Conservation (phyloP, 2,113 vertebrate species). For the Hyla sarda region DNA sequence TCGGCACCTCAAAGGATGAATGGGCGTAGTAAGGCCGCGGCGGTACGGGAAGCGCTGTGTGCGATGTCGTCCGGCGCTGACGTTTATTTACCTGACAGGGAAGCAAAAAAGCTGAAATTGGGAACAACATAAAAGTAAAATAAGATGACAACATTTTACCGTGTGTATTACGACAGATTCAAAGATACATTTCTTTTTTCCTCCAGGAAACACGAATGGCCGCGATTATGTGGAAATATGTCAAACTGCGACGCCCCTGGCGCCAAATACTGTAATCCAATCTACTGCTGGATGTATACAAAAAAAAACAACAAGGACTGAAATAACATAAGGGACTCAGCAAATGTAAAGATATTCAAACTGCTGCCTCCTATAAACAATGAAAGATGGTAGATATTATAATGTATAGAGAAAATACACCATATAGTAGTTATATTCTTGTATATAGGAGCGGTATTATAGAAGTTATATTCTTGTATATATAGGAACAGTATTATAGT, state of each 20-base stretch:
- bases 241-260: background rate
- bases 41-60: background rate
- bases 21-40: background rate
- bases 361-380: background rate
- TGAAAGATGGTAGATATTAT: background rate
- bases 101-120: constrained; percentile 47
- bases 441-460: background rate
- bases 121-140: constrained; percentile 33
- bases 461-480: background rate
- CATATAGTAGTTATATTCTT: background rate
- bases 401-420: too few relatives aligned
- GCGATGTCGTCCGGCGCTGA: background rate
- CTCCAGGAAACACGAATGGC: background rate
- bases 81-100: constrained; percentile 22
- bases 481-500: constrained; percentile 7
- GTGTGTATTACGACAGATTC: constrained; percentile 11
- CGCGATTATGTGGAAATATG: constrained; percentile 15
- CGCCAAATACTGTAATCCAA: constrained; percentile 14
- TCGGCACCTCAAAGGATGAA: background rate
- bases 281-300: background rate
- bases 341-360: background rate
- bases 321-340: background rate
- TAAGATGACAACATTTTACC: constrained; percentile 30
- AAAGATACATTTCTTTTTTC: background rate
- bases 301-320: background rate